Evolutionary conservation across 2,888 invertebrate genomes (phyloP), one percentile per base, ranked within the genome.

Genomic region (Dynastes grantii): DNA sequence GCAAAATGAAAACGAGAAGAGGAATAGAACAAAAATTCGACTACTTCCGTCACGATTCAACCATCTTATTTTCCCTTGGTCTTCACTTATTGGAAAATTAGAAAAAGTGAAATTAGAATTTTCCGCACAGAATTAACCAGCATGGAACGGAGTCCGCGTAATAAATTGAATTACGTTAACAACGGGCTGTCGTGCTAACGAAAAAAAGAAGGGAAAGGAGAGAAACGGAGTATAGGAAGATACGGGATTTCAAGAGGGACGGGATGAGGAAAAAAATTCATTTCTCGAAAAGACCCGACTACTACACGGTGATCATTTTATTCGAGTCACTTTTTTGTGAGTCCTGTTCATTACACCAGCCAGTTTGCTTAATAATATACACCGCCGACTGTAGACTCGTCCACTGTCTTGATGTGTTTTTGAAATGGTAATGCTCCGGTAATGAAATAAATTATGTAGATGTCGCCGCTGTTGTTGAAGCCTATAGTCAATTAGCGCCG

Each of bases 41-140:
- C 51, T 29, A 16, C 63, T 22, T 67, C 22, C 67, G 8, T 22
- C 27, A 45, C 45, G 45, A 45, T 8, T 11, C 45, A 45, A 5
- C 49, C 51, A 9, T 1, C 49, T 32, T 37, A 6, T 5, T 40
- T 27, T 22, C 22, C 27, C 22, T 27, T 13, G 22, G 61, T 22
- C 45, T 29, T 22, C 61, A 11, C 61, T 61, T 75, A 61, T 75
- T 75, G 61, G 73, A 73, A 75, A 75, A 63, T 75, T 61, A 63
- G 73, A 75, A 75, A 75, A 75, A 75, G 73, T 49, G 61, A 75
- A 75, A 75, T 75, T 75, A 75, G 73, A 75, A 75, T 75, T 75
- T 75, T 45, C 61, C 73, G 61, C 73, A 45, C 61, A 40, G 68
- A 61, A 75, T 40, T 75, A 61, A 61, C 61, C 27, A 27, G 13